Percentiles rank a stretch among this genome's conserved stretches.
These are phyloP conservation scores for Andrena praecox DNA, from an alignment of 2,888 invertebrate species.

Conservation along the genomic window DNA sequence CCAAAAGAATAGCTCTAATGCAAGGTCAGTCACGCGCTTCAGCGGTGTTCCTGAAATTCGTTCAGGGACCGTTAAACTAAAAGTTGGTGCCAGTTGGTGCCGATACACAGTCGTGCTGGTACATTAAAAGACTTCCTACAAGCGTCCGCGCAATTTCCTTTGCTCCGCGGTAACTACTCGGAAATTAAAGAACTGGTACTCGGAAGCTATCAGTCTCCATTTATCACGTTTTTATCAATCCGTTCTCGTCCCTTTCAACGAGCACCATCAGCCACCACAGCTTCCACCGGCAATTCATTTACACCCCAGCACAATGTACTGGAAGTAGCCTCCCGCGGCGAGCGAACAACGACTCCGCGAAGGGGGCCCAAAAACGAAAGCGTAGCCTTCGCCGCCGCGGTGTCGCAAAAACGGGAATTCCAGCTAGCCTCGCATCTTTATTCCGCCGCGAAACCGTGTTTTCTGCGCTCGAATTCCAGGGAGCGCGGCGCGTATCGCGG, in stretches of 20 bases:
- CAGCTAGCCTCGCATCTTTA: slow-evolving; percentile 59
- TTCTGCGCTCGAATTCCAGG: slow-evolving; percentile 63
- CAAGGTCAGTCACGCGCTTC: background rate
- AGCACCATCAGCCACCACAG: background rate
- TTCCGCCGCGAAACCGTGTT: slow-evolving; percentile 56
- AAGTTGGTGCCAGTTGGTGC: slow-evolving; percentile 40
- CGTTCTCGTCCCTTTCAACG: background rate
- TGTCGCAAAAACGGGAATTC: slow-evolving; percentile 36
- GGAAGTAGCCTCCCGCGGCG: slow-evolving; percentile 6
- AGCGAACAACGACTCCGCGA: slow-evolving; percentile 6
- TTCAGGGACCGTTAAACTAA: slow-evolving; percentile 48
- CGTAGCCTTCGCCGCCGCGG: background rate
- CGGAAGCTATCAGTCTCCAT: background rate
- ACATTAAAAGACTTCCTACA: too few species aligned
- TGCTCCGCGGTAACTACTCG: too few species aligned
- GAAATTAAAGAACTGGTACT: too few species aligned
- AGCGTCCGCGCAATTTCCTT: too few species aligned
- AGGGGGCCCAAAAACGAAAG: slow-evolving; percentile 23
- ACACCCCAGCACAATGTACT: background rate
- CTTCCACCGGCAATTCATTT: background rate
- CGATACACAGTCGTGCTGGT: background rate
- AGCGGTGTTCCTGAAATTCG: slow-evolving; percentile 45
- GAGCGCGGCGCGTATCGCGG: slow-evolving; percentile 40
- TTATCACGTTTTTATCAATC: background rate
- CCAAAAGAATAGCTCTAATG: too few species aligned